These are phyloP conservation scores for Lophura nycthemera DNA, from an alignment of 2,113 vertebrate species.

Conservation along the genomic window DNA sequence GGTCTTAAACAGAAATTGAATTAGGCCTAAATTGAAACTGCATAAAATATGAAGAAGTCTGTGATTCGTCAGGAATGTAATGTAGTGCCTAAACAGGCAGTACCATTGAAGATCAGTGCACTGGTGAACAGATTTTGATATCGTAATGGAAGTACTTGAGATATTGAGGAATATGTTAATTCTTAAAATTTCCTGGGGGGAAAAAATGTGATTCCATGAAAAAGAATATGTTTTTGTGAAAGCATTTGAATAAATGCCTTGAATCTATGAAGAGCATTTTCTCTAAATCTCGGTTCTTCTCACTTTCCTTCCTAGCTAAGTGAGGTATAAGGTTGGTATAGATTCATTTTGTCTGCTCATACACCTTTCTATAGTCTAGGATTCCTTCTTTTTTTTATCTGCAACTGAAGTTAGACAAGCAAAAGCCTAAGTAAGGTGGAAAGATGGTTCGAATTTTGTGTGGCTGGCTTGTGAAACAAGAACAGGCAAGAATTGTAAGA, in stretches of 20 bases:
- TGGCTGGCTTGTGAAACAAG: not conserved
- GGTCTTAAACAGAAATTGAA: not conserved
- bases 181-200: not conserved
- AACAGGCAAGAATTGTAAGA: not conserved
- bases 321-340: not conserved
- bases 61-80: not conserved
- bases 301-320: not conserved
- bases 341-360: not conserved
- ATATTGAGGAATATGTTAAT: not conserved
- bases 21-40: not conserved
- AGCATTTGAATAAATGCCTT: not conserved
- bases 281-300: not conserved
- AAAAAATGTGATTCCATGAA: too few species aligned
- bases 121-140: not conserved
- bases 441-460: not conserved
- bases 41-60: not conserved
- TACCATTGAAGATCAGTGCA: not conserved
- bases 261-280: not conserved
- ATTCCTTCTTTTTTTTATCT: not conserved
- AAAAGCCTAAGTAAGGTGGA: not conserved
- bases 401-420: not conserved
- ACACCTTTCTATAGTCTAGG: not conserved
- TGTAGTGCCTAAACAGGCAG: not conserved
- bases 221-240: not conserved
- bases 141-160: not conserved